Base-by-base conservation (phyloP, 2,797 vertebrate species). In the Phyllotis vaccarum region DNA sequence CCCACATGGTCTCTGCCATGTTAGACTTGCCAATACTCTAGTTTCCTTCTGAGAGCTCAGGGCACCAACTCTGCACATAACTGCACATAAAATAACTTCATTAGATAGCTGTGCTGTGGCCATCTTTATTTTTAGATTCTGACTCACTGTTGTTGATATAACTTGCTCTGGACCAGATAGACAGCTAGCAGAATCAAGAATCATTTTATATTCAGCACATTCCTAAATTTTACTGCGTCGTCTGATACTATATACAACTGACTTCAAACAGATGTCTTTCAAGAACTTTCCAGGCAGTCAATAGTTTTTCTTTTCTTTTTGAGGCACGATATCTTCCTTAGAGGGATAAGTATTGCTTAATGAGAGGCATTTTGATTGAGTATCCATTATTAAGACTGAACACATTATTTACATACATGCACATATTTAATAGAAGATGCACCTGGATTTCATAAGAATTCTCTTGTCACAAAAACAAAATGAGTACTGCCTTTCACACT, bases 41-140 rank as follows among this genome's bases (percentile, higher is more conserved):
- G 52, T 89, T 96, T 93, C 86, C 89, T 88, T 52, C 24, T 72
- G 56, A 75, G 80, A 91, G 82, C 37, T 90, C 34, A 70, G 82
- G 74, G 86, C n/a, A 94, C 43, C 46, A 91, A 86, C 37, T 88
- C 46, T 49, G 46, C 46, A 49, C 5, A 49, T 88, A 93, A 95
- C 37, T 29, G 58, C 60, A 90, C 24, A 89, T 81, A 72, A 95
- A 93, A 95, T 40, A 81, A 95, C 81, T 96, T 92, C 87, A 78
- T 93, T 91, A 93, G 91, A 87, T 91, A 90, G 78, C 3, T 90
- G 78, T 58, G 10, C 54, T 60, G 87, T 40, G 79, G 79, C 43
- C 81, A 94, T 80, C n/a, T 93, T 83, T 93, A 94, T 96, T 83
- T 96, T 96, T 97, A 97, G 97, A 82, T 66, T 95, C 78, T 80